Percentiles rank a stretch among this genome's conserved stretches.
Conservation (phyloP, 2,888 invertebrate genomes). For the Mesoligia furuncula region DNA sequence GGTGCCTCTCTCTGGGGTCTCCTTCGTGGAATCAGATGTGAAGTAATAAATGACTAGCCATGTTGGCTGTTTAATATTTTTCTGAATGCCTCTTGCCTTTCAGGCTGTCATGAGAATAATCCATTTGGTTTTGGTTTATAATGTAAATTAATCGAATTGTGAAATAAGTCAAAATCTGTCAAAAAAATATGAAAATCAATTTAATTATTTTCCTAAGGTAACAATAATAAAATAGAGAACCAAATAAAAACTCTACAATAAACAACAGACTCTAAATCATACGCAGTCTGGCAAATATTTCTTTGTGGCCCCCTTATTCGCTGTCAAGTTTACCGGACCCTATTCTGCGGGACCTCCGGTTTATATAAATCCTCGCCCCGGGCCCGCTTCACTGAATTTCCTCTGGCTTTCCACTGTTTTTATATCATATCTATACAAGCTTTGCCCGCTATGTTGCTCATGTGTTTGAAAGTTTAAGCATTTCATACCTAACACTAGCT, state of each 20-base stretch:
- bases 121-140: neutral
- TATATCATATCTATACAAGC: constrained; percentile 68
- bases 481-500: neutral
- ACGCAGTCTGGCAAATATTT: constrained; percentile 25
- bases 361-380: constrained; percentile 71
- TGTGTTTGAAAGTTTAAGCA: neutral
- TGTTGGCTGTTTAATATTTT: neutral
- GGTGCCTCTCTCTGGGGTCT: neutral
- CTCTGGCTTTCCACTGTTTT: constrained; percentile 72
- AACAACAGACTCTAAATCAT: constrained; percentile 25
- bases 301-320: constrained; percentile 15
- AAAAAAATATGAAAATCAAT: neutral
- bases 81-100: neutral
- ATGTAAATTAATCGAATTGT: no score
- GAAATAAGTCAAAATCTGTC: neutral
- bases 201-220: neutral
- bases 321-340: constrained; percentile 48
- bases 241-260: constrained; percentile 2
- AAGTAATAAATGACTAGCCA: neutral
- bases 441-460: constrained; percentile 14
- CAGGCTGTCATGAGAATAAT: neutral
- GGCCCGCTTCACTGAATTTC: constrained; percentile 70
- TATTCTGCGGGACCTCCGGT: constrained; percentile 62
- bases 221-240: neutral
- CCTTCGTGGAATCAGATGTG: neutral